Evolutionary conservation across 2,797 vertebrate genomes (phyloP), one percentile per base, ranked within the genome.

Genomic region (Distichodus sexfasciatus): DNA sequence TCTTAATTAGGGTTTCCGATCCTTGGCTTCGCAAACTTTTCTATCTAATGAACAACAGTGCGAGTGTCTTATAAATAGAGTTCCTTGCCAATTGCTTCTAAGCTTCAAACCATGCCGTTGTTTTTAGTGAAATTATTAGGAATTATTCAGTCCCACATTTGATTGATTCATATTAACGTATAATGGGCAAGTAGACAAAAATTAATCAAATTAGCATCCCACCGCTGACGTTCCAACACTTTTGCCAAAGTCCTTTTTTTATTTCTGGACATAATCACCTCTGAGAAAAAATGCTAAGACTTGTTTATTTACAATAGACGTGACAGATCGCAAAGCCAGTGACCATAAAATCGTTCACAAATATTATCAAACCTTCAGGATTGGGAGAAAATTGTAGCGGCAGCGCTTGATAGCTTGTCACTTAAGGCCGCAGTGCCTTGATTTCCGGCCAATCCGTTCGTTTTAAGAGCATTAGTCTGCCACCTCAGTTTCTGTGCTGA

Each of bases 371-470:
- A 19, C 10, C 38, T 66, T 62, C 14, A 2, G 57, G 63, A 19
- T 15, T 14, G 55, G 57, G 31, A 54, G 43, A 71, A 62, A n/a
- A n/a, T n/a, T n/a, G 23, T n/a, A 24, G 19, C 11, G 4, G n/a
- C 9, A 24, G 14, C 28, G 57, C 36, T 67, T 64, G 41, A 54
- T 51, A 35, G 66, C 15, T 19, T 14, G 41, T 57, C 36, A n/a
- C 46, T 69, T 64, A 50, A 28, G 70, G 76, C 81, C 79, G 61
- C 44, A 71, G 70, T 78, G 77, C 66, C 58, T 69, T 74, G 75
- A 83, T 78, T 70, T 57, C n/a, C n/a, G 3, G 62, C 61, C 31
- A 64, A 24, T 51, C 51, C 15, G n/a, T 44, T 53, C 23, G 35
- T 69, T 57, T 69, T 46, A 72, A 74, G 65, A 71, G 72, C 65